Evolutionary conservation across 2,888 invertebrate species (phyloP).

Genomic region (Eueremaeus valkanovi): DNA sequence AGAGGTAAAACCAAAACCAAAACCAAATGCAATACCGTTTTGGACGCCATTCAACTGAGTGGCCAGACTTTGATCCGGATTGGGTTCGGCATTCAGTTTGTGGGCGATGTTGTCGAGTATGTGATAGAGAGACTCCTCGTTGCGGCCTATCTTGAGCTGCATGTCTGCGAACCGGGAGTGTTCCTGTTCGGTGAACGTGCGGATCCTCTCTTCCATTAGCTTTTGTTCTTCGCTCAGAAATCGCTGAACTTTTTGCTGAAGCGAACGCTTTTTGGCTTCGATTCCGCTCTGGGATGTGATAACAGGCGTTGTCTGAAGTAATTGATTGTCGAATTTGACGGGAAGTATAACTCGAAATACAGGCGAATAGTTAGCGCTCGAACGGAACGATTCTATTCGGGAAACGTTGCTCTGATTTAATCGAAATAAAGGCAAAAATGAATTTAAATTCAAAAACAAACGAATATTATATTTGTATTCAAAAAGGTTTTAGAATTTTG

Average conservation of each 20-base stretch:
- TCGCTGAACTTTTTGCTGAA: constrained; percentile 15
- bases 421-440: not conserved
- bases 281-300: not conserved
- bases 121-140: not conserved
- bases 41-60: not conserved
- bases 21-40: not conserved
- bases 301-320: not conserved
- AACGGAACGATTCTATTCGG: not conserved
- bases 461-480: not conserved
- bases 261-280: not conserved
- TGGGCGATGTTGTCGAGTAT: not conserved
- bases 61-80: not conserved
- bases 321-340: not conserved
- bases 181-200: constrained; percentile 1
- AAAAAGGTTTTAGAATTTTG: not conserved
- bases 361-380: not conserved
- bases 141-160: not conserved
- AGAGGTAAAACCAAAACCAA: not conserved
- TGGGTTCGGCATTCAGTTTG: not conserved
- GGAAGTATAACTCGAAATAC: not conserved
- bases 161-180: not conserved
- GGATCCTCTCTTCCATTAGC: constrained; percentile 18
- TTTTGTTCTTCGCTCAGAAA: constrained; percentile 20
- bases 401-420: not conserved
- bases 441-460: not conserved